Base-by-base conservation (phyloP, 2,888 invertebrate species). In the Bellardia pandia region DNA sequence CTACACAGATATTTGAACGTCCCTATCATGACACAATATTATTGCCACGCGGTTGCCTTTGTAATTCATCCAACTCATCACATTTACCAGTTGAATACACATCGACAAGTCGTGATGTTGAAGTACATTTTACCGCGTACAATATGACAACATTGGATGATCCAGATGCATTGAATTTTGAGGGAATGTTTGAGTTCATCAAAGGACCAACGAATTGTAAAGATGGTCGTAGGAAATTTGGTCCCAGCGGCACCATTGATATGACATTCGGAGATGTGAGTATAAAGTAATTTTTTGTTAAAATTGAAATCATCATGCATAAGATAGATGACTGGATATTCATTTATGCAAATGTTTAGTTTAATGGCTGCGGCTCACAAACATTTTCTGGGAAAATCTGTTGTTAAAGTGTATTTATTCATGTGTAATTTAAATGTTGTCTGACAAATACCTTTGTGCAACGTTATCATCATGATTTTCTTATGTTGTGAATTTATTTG, bases 131-230 rank as follows among this genome's bases (percentile, higher is more conserved):
- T 91, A 96, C 96, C 89, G 96, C 98, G 16, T 95, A 95, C 81
- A 96, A 96, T 90, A 98, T 98, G 98, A 95, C 96, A 88, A 96
- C 97, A 1, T 94, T 96, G 23, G 97, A 98, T 91, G 97, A 98
- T 94, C 97, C 97, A 92, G 96, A 97, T 84, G 96, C 96, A 69
- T 95, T 98, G 89, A 96, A 96, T 91, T 97, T 98, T 93, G 97
- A 98, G 92, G 98, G 96, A 7, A 95, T 95, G 60, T 98, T 97
- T 93, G 97, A 97, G 92, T 97, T 97, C 90, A 95, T 97, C 13
- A 95, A 96, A 90, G 94, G 96, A 66, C 95, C 95, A n/a, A 95
- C 95, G 0, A 95, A 95, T 37, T 97, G 97, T 91, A 95, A 95
- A 86, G 95, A 95, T 89, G 95, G 96, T 68, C 95, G 96, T 89